phyloP scores from a whole-genome alignment of 2,888 invertebrate genomes.

The Cryptophagus acutangulus region DNA sequence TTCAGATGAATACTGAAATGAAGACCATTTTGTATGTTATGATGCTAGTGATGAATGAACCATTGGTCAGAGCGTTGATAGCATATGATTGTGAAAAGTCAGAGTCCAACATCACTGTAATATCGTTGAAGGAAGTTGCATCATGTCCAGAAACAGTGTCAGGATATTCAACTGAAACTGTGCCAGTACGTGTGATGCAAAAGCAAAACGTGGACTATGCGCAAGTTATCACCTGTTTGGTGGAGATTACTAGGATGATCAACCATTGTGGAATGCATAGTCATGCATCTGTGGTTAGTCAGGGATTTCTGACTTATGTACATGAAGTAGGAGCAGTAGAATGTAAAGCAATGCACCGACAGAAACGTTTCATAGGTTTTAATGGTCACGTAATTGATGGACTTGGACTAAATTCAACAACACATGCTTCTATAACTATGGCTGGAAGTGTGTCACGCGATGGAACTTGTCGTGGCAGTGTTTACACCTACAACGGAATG shows the following conservation, averaged over 20 bases:
- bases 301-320: slow-evolving; percentile 16
- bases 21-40: no score
- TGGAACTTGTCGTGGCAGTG: slow-evolving; percentile 13
- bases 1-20: no score
- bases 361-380: not conserved
- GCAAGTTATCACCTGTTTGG: slow-evolving; percentile 17
- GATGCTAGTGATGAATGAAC: no score
- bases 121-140: slow-evolving; percentile 9
- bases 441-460: slow-evolving; percentile 9
- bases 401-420: slow-evolving; percentile 12
- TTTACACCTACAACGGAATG: slow-evolving; percentile 9
- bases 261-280: slow-evolving; percentile 18
- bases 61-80: no score
- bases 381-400: slow-evolving; percentile 10
- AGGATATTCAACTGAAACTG: slow-evolving; percentile 5
- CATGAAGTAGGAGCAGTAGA: slow-evolving; percentile 16
- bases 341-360: slow-evolving; percentile 13
- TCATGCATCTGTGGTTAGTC: slow-evolving; percentile 15
- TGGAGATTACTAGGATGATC: slow-evolving; percentile 16
- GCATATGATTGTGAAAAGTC: not conserved
- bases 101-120: not conserved
- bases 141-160: slow-evolving; percentile 11
- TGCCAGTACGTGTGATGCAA: slow-evolving; percentile 10
- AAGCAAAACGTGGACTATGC: slow-evolving; percentile 7
- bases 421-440: slow-evolving; percentile 12